Evolutionary conservation across 2,888 invertebrate species (phyloP), one percentile per base, ranked within the genome.

Genomic region (Apoderus coryli): DNA sequence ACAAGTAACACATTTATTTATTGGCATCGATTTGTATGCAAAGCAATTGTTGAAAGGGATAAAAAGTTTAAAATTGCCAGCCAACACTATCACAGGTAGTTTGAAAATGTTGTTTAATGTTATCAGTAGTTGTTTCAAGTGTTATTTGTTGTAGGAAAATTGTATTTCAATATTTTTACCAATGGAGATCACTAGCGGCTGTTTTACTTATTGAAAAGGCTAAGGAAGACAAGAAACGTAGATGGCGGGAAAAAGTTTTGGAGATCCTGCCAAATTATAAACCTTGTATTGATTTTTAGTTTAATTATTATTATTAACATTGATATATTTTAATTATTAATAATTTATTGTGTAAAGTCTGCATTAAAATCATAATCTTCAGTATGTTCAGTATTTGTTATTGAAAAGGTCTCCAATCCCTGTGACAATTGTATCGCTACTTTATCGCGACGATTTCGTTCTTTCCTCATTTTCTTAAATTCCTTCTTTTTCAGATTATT

Each of bases 181-280:
- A 65, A 41, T 77, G 77, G 78, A 64, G 68, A 38, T 67, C 69
- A 2, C 52, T 77, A 33, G 74, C 75, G 3, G 69, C 70, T 23
- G 59, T 77, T 23, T 60, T 74, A 31, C 63, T 68, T 35, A 52
- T 76, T 36, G 69, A 73, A 51, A 67, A 69, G 41, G 71, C 74
- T 39, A 75, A 74, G 40, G 76, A 78, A 44, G 64, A 65, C 31
- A 65, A 75, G 26, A 73, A 76, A 47, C 64, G 67, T 40, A 68
- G 69, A 47, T 78, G 77, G 77, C 61, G 77, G 27, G 61, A 72
- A 48, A 76, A 74, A 56, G 77, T 78, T 7, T 66, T 73, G 57
- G 72, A 75, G 54, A 65, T 78, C 24, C 58, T 78, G 31, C 77
- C 77, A 0, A 76, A 78, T 50, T 78, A 73, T 47, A 60, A 59